Evolutionary conservation across 2,888 invertebrate species (phyloP).

Genomic region (Chloroclystis v-ata): DNA sequence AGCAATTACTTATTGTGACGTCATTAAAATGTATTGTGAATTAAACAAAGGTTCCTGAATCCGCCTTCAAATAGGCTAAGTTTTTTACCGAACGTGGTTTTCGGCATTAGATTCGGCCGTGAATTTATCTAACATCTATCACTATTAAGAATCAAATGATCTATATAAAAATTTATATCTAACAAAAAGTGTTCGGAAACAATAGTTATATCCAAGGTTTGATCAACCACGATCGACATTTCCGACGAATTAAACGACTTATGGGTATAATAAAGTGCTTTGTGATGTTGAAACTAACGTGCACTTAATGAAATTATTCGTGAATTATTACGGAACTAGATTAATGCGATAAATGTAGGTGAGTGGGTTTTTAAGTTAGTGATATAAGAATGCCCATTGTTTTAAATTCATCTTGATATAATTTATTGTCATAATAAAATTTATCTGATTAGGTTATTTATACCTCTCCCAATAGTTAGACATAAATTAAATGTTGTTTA

Average conservation of each 20-base stretch:
- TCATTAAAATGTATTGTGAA: too few species aligned
- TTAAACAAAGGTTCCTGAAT: too few species aligned
- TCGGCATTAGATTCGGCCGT: neutral
- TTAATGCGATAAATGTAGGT: neutral
- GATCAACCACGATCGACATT: constrained; percentile 29
- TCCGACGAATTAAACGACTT: constrained; percentile 12
- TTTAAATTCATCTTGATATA: too few species aligned
- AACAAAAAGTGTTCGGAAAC: constrained; percentile 19
- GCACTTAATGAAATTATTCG: constrained; percentile 8
- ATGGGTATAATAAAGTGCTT: constrained; percentile 9
- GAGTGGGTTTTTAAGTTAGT: neutral
- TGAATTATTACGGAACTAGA: constrained; percentile 9
- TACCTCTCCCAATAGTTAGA: too few species aligned
- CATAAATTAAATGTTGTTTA: too few species aligned
- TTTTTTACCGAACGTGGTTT: too few species aligned
- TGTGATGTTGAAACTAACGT: constrained; percentile 3
- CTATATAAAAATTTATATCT: constrained; percentile 7
- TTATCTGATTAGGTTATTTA: too few species aligned
- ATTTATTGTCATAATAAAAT: too few species aligned
- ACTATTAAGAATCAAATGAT: constrained; percentile 3
- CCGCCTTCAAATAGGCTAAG: too few species aligned
- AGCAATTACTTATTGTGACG: too few species aligned
- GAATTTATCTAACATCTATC: constrained; percentile 16
- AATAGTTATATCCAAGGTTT: constrained; percentile 31
- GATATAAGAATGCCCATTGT: too few species aligned